Conservation (phyloP, 2,888 invertebrate species). For the Bedellia somnulentella region DNA sequence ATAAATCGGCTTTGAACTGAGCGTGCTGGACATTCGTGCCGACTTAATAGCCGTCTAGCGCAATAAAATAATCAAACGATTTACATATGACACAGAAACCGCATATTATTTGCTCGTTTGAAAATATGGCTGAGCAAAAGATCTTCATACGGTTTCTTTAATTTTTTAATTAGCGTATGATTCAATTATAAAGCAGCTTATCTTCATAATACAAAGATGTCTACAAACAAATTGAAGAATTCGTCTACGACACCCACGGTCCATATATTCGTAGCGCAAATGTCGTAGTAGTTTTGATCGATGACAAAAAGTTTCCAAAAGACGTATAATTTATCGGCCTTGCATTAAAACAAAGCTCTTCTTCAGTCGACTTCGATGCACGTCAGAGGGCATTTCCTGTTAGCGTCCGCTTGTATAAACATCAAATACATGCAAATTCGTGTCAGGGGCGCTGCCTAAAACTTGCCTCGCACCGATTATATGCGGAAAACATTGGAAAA, state of each 20-base stretch:
- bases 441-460: conserved; percentile 28
- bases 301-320: no score
- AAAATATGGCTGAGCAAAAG: no score
- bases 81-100: conserved; percentile 11
- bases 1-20: conserved; percentile 10
- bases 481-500: no score
- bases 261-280: no score
- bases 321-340: neutral
- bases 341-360: conserved; percentile 4
- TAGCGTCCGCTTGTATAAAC: conserved; percentile 21
- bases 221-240: no score
- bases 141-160: no score
- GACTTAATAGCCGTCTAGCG: conserved; percentile 3
- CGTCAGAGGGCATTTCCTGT: conserved; percentile 14
- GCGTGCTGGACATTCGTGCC: conserved; percentile 4
- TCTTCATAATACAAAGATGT: no score
- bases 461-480: no score
- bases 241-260: no score
- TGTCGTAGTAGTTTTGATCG: no score
- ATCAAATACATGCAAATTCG: conserved; percentile 24
- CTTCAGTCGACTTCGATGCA: conserved; percentile 8
- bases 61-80: conserved; percentile 7
- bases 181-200: no score
- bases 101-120: neutral
- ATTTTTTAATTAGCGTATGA: no score